Base-by-base conservation (phyloP, 2,113 vertebrate genomes). In the Pomatorhinus ruficollis region DNA sequence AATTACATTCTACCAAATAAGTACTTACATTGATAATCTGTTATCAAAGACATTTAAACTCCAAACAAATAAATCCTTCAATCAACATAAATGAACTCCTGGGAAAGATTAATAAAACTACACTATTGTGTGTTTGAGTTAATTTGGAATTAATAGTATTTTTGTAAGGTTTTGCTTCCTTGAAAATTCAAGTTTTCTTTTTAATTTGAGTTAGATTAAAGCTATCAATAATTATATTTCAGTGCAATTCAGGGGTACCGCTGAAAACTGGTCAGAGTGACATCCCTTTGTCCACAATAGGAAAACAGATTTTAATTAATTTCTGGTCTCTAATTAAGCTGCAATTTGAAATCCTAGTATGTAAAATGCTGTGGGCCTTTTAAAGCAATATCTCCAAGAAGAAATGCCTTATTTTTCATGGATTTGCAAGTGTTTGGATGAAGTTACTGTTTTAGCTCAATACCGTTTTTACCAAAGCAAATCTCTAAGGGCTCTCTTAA, bases 41-140 rank as follows among this genome's bases (percentile, higher is more conserved):
- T 84, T 93, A 52, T 30, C n/a, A 95, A 94, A 96, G 49, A 6
- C 27, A 25, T 91, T 79, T 65, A 78, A 92, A 89, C 53, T 69
- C 50, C 70, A 88, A 85, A 66, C 49, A 97, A 95, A 93, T 78
- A 91, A 90, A 89, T 92, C 40, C 30, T 63, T 71, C 88, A 88
- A 66, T 90, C 57, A 91, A 10, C 61, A 92, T 21, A 65, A 95
- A 90, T 63, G 27, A 35, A 53, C 12, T 61, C 71, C 42, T 94
- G 33, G 24, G 37, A 70, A 77, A 68, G 40, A 92, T 68, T 6
- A 96, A 95, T 39, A 90, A 93, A 92, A 71, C 11, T 21, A 33
- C 6, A 6, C 11, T 72, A 22, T 47, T 83, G 28, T 44, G 30
- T 75, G 57, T 75, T 83, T 39, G 18, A 39, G 65, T 70, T 70